phyloP scores from a whole-genome alignment of 2,113 vertebrate genomes.

The Ptilonorhynchus violaceus region DNA sequence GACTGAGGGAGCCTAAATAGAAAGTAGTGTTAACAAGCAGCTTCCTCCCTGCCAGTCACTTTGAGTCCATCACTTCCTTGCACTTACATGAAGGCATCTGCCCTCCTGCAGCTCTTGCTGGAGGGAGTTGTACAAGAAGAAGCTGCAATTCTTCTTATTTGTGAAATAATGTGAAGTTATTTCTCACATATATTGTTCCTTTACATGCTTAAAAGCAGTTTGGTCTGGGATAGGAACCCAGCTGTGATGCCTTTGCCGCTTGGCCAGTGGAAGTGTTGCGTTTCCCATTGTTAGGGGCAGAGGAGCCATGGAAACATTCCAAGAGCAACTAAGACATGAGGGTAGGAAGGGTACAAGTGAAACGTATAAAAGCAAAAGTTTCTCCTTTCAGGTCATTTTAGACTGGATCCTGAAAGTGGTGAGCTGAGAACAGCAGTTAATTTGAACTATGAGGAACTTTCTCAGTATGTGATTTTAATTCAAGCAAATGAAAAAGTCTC shows the following conservation, averaged over 20 bases:
- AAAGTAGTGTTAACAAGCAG: background rate
- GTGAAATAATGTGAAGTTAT: background rate
- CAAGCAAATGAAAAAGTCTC: background rate
- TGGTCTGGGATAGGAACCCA: background rate
- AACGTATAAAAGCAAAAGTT: background rate
- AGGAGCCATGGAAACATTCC: background rate
- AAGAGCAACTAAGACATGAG: background rate
- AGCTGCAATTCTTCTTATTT: background rate
- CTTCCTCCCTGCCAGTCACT: background rate
- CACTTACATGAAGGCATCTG: background rate
- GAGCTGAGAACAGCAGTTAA: constrained; percentile 53
- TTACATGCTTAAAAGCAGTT: background rate
- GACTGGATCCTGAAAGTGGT: constrained; percentile 38
- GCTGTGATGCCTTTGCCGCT: background rate
- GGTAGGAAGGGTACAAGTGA: background rate
- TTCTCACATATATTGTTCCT: background rate
- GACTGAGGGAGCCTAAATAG: background rate
- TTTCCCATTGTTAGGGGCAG: background rate
- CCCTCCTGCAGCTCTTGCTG: background rate
- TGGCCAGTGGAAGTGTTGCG: background rate
- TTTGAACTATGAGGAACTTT: constrained; percentile 40
- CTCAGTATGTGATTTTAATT: constrained; percentile 52
- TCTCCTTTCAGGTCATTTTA: constrained; percentile 55
- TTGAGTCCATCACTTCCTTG: background rate
- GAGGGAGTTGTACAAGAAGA: background rate